Base-by-base conservation (phyloP, 2,797 vertebrate genomes). In the Enteromius trimaculatus region DNA sequence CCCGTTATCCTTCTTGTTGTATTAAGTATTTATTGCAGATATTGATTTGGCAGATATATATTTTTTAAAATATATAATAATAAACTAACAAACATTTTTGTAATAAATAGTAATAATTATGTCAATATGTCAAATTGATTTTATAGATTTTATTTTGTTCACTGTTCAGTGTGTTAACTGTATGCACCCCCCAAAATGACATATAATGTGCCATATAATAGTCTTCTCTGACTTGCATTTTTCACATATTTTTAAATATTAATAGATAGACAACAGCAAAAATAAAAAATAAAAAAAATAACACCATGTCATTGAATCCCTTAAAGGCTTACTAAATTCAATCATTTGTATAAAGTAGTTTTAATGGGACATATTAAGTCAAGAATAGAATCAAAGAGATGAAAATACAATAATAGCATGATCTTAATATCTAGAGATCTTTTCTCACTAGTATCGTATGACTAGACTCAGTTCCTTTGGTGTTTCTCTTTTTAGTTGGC, bases 401-500 rank as follows among this genome's bases (percentile, higher is more conserved):
- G n/a, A 76, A 53, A 76, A 82, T 76, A 17, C 34, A 5, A 51
- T 31, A 55, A 76, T 69, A 51, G 49, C 60, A 65, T 85, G 80
- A 88, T 81, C 85, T 87, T 87, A 89, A 87, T 91, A 90, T 86
- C 71, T 79, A 88, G 86, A 88, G 86, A 91, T 66, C 80, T 92
- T 93, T 93, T 92, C 91, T 91, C 92, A 91, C 91, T 91, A 90
- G 89, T 94, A 93, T 93, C 91, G 14, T 70, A 89, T 93, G 72
- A 88, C 84, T 70, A 92, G 66, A 88, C 84, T 69, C 74, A 79
- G 85, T 90, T 77, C 23, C 85, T 88, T 91, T 92, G 91, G 87
- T 85, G 86, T 79, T 85, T 75, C 42, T 85, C 85, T 60, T 60
- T 86, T 89, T 90, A 89, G 89, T 92, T 91, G 90, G 82, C 88